phyloP scores from a whole-genome alignment of 2,888 invertebrate species.

The Torymus auratus region DNA sequence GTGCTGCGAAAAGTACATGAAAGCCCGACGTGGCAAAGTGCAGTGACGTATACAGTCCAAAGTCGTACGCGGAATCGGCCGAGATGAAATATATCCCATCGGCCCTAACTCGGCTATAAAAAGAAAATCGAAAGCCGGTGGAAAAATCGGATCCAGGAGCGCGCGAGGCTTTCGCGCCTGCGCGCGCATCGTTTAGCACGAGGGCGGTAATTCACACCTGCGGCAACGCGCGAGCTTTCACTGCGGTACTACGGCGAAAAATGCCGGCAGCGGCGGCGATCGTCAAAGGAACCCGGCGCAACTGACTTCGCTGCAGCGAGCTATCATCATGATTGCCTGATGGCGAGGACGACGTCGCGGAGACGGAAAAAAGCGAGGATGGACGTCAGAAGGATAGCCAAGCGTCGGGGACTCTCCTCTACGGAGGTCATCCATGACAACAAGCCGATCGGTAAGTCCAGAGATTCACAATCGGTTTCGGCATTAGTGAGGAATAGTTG shows the following conservation, averaged over 20 bases:
- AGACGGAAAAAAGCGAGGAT: constrained; percentile 54
- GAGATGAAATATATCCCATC: too few species aligned
- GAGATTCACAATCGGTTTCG: too few species aligned
- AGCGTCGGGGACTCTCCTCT: constrained; percentile 64
- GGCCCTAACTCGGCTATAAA: too few species aligned
- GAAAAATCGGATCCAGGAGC: too few species aligned
- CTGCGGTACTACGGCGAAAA: not conserved
- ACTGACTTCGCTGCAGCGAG: too few species aligned
- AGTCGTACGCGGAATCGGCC: too few species aligned
- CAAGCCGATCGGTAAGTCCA: too few species aligned
- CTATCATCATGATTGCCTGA: not conserved
- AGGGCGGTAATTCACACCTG: constrained; percentile 39
- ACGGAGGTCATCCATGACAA: constrained; percentile 53
- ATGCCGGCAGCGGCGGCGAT: constrained; percentile 6
- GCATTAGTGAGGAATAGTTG: too few species aligned
- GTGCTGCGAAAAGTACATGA: not conserved
- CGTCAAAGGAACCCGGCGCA: not conserved
- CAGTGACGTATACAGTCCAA: not conserved
- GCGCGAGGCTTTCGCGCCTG: not conserved
- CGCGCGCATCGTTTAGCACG: constrained; percentile 30
- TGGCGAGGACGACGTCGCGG: constrained; percentile 38
- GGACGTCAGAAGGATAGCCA: constrained; percentile 62
- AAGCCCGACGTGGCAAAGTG: not conserved
- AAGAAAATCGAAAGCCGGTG: too few species aligned
- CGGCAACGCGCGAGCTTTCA: not conserved